Conservation (phyloP, 2,113 vertebrate genomes). For the Proteles cristata region DNA sequence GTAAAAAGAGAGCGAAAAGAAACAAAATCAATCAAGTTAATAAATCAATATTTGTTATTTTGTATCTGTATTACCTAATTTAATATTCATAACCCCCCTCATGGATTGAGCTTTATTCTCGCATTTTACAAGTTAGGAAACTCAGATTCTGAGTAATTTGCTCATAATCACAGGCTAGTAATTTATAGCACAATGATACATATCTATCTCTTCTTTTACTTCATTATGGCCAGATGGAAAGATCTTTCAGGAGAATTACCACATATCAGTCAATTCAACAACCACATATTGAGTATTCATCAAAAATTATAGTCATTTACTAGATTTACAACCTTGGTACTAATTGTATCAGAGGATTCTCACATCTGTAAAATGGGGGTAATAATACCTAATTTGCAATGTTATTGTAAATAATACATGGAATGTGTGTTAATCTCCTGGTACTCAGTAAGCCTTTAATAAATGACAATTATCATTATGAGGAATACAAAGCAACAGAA, state of each 20-base stretch:
- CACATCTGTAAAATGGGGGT: conserved; percentile 46
- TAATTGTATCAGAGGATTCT: conserved; percentile 58
- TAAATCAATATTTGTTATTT: conserved; percentile 61
- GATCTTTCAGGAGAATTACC: conserved; percentile 40
- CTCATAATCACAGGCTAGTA: neutral
- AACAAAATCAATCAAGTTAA: conserved; percentile 38
- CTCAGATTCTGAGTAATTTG: conserved; percentile 28
- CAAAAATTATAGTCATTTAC: conserved; percentile 24
- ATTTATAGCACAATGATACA: conserved; percentile 47
- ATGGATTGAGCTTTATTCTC: conserved; percentile 23
- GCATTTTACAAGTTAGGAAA: conserved; percentile 42
- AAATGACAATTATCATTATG: conserved; percentile 11
- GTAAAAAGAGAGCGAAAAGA: conserved; percentile 39
- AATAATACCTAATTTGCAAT: conserved; percentile 42
- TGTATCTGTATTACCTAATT: neutral
- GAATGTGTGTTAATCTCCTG: conserved; percentile 30
- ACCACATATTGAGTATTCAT: conserved; percentile 34
- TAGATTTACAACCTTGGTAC: conserved; percentile 10
- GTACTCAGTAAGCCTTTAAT: conserved; percentile 3
- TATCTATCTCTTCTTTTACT: neutral
- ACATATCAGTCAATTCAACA: conserved; percentile 50
- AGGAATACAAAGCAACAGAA: conserved; percentile 42
- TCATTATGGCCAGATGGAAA: conserved; percentile 57
- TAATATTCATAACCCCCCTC: conserved; percentile 50
- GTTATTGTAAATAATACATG: conserved; percentile 53